These are phyloP conservation scores for Rhyacichthys aspro DNA, from an alignment of 2,797 vertebrate genomes.

Conservation along the genomic window DNA sequence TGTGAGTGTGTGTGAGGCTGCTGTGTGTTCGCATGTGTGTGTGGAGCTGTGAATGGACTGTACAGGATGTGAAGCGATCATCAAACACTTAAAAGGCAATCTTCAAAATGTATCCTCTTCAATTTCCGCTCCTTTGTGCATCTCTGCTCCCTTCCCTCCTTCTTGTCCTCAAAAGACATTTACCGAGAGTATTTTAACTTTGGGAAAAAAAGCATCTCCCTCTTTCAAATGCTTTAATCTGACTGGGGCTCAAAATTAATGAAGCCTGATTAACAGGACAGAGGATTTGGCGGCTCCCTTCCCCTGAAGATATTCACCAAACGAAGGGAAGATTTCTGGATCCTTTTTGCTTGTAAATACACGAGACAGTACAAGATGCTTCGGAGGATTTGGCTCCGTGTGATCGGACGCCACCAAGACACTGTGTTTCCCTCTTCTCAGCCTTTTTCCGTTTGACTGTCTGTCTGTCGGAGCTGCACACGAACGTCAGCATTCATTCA, in stretches of 20 bases:
- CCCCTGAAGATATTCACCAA: constrained; percentile 37
- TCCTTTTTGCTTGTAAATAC: constrained; percentile 66
- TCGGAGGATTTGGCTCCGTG: constrained; percentile 50
- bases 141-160: constrained; percentile 29
- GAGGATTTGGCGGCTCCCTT: constrained; percentile 5
- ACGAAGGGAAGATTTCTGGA: constrained; percentile 25
- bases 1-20: neutral
- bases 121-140: constrained; percentile 57
- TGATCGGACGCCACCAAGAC: constrained; percentile 59
- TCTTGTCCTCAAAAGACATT: constrained; percentile 53
- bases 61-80: constrained; percentile 70
- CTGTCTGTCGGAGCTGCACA: constrained; percentile 28
- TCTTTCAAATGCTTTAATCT: constrained; percentile 69
- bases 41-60: constrained; percentile 27
- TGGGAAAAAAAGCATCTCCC: constrained; percentile 31
- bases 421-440: constrained; percentile 59
- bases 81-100: constrained; percentile 84
- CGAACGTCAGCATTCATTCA: constrained; percentile 44
- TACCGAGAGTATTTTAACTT: constrained; percentile 51
- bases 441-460: constrained; percentile 15
- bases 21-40: constrained; percentile 35
- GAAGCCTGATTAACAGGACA: constrained; percentile 53
- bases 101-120: constrained; percentile 54
- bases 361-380: constrained; percentile 42
- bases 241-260: constrained; percentile 57